Percentiles rank a stretch among this genome's conserved stretches.
These are phyloP conservation scores for Galemys pyrenaicus DNA, from an alignment of 2,113 vertebrate genomes.

Conservation along the genomic window DNA sequence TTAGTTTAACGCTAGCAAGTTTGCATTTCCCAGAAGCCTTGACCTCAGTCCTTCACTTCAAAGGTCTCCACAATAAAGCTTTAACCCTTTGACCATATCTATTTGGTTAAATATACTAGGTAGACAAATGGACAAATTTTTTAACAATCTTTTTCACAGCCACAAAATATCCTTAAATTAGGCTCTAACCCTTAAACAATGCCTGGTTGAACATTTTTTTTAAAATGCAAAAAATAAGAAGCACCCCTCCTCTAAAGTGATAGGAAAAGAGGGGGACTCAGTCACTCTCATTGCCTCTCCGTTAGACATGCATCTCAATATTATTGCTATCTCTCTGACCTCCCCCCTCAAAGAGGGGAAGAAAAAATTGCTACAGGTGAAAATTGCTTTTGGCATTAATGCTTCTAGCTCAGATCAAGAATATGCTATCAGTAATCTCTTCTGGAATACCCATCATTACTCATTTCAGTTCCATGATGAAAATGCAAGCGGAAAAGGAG, in stretches of 20 bases:
- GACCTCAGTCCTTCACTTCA: not conserved
- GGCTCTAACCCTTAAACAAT: not conserved
- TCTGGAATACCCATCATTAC: constrained; percentile 53
- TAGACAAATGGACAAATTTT: not conserved
- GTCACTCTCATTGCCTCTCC: not conserved
- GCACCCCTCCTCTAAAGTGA: not conserved
- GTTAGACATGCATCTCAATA: not conserved
- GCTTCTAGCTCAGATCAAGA: constrained; percentile 59
- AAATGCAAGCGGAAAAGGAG: constrained; percentile 11
- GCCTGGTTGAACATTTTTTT: not conserved
- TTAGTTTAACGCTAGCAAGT: not conserved
- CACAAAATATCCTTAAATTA: constrained; percentile 8
- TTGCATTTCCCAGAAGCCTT: not conserved
- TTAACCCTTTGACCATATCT: not conserved
- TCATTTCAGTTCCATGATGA: constrained; percentile 52
- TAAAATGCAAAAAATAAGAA: constrained; percentile 37
- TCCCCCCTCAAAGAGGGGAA: not conserved
- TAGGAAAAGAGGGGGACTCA: not conserved
- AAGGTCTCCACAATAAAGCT: not conserved
- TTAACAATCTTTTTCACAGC: not conserved
- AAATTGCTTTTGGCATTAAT: constrained; percentile 77
- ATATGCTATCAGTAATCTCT: constrained; percentile 67
- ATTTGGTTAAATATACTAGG: not conserved
- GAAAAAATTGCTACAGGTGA: constrained; percentile 56
- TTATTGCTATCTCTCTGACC: not conserved